Conservation (phyloP, 1,140 invertebrate species). For the Drosophila saltans region DNA sequence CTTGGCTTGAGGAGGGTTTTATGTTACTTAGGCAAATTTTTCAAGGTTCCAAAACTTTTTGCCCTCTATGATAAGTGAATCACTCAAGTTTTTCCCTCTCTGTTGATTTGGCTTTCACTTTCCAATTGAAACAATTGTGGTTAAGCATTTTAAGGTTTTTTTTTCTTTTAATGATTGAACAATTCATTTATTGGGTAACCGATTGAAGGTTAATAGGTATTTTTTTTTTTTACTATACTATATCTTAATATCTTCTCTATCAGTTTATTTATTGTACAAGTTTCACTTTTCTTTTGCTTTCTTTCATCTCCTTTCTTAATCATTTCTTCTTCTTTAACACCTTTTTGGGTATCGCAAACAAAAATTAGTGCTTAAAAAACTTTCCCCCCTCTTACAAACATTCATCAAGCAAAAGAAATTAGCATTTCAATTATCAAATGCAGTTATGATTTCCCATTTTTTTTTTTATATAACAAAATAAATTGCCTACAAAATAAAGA, state of each 20-base stretch:
- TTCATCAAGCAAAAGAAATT: slow-evolving; percentile 64
- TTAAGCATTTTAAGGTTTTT: slow-evolving; percentile 28
- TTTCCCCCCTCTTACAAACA: slow-evolving; percentile 62
- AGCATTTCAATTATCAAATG: slow-evolving; percentile 71
- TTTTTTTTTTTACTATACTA: slow-evolving; percentile 5
- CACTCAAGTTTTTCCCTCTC: slow-evolving; percentile 3
- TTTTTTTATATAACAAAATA: slow-evolving; percentile 39
- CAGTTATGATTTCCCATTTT: slow-evolving; percentile 26
- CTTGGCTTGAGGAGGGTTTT: slow-evolving; percentile 19
- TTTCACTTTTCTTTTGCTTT: slow-evolving; percentile 70
- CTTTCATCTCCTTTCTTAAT: slow-evolving; percentile 6
- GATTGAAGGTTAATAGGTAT: slow-evolving; percentile 7
- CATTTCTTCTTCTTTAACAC: slow-evolving; percentile 33
- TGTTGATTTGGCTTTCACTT: slow-evolving; percentile 57
- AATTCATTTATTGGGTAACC: slow-evolving; percentile 40
- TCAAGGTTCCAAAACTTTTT: slow-evolving; percentile 57
- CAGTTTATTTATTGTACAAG: slow-evolving; percentile 26
- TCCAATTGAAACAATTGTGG: slow-evolving; percentile 66
- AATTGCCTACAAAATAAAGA: neutral
- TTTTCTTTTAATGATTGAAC: slow-evolving; percentile 44
- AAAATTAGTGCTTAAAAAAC: slow-evolving; percentile 47
- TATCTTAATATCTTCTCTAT: slow-evolving; percentile 46
- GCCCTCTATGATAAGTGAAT: slow-evolving; percentile 35
- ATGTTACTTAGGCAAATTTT: slow-evolving; percentile 31
- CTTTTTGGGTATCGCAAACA: slow-evolving; percentile 22